Evolutionary conservation across 2,797 vertebrate species (phyloP), one percentile per base, ranked within the genome.

Genomic region (Siniperca undulata): DNA sequence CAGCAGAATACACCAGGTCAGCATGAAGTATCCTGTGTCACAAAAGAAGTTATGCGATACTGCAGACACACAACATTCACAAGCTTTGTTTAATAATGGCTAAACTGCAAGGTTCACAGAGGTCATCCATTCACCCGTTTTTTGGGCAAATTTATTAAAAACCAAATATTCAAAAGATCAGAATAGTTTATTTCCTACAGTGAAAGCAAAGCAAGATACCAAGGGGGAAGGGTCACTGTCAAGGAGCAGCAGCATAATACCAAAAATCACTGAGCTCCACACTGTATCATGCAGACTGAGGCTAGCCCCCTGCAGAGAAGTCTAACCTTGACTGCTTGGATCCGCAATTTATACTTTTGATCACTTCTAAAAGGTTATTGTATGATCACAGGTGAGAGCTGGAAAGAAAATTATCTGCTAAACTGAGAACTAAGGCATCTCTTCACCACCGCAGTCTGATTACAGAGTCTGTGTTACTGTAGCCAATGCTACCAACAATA

Each of bases 371-470:
- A 22, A 27, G 30, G 5, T 16, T 7, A 50, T 20, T 13, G 8
- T 68, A 19, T 13, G 13, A 59, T 59, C 42, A 59, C 13, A 42
- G 7, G 13, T 34, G 42, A 58, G 52, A 17, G 16, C 22, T n/a
- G 20, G 7, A 42, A n/a, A 24, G 14, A 50, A 30, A 38, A 22
- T 12, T 30, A 24, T 0, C 34, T 1, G 5, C 19, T 22, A 46
- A 55, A 55, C 7, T 48, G 11, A 64, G 16, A 69, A 50, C 19
- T 13, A 10, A 30, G 19, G n/a, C 2, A 7, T 27, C 14, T 48
- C 70, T 62, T 72, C 46, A 66, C 24, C 36, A 44, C 74, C 7
- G n/a, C 40, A 56, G 50, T 36, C 42, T 34, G 13, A 55, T 24
- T 38, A 65, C 16, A 27, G 42, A 62, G 17, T 60, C 13, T 30